Base-by-base conservation (phyloP, 2,797 vertebrate species). In the Glyptemys insculpta region DNA sequence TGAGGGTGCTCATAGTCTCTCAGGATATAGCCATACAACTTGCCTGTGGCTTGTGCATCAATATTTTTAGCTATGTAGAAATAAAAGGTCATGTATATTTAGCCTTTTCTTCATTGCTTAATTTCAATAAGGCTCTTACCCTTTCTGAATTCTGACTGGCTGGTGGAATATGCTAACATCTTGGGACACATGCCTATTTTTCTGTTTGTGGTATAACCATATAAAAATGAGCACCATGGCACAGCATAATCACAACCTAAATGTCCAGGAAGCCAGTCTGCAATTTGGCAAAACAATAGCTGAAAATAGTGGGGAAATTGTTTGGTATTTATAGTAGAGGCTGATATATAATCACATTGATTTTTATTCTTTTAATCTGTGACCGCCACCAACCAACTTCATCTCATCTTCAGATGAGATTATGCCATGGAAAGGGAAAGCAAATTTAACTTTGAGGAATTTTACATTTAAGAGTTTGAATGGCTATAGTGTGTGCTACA, bases 61-160 rank as follows among this genome's bases (percentile, higher is more conserved):
- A 31, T 86, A 29, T 79, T 92, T 93, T 85, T 87, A 91, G 50
- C 80, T 52, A 19, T 0, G 0, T 15, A 31, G 80, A 92, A 57
- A 52, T 44, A 25, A 86, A 89, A 86, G 84, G 86, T 87, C 54
- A 54, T 0, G 0, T 18, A 9, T 1, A 4, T 72, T 11, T 82
- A 90, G 59, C 81, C 85, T 96, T 95, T 94, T 94, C 89, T 92
- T 86, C 92, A 85, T 86, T 41, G 86, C 76, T 89, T 85, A 5
- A 59, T 95, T 96, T 92, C 88, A 89, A 3, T 27, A 3, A 59
- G 62, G 56, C 56, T 92, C 2, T 91, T 90, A 49, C 31, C 29
- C 37, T 72, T 92, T 74, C 80, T 92, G 79, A 83, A 81, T 11
- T 90, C 90, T 90, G 88, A 49, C 81, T 4, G 8, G 59, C 49